Evolutionary conservation across 1,140 invertebrate species (phyloP), one percentile per base, ranked within the genome.

Genomic region (Drosophila subpulchrella): DNA sequence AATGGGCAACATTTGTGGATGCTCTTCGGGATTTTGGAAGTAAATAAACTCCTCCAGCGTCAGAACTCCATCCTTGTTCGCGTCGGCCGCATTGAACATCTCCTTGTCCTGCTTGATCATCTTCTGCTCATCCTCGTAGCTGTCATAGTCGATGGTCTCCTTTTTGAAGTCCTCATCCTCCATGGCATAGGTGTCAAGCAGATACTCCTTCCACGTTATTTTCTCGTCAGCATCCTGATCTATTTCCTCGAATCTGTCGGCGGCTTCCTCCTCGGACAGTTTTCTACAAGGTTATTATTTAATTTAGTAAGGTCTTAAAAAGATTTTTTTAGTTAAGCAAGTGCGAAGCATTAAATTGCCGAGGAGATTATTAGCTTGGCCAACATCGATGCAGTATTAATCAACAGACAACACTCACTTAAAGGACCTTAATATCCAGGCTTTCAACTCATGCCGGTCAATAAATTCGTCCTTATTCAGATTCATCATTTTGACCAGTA

Each of bases 1-100:
- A 55, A 96, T 93, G 24, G 96, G 94, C 79, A 97, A 94, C 98
- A 99, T 99, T 81, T 95, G 94, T 41, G 95, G 95, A 93, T 97
- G 96, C 92, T 99, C 98, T 93, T 99, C 98, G 0, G 98, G 98
- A 93, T 98, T 98, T 41, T 96, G 96, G 91, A 99, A 99, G 8
- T 96, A 95, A 79, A 96, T 93, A 93, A 97, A 99, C 93, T 99
- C 98, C 20, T 95, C 93, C 27, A 94, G 82, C 81, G 96, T 94
- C 32, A 99, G 94, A 48, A 93, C 92, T 4, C 96, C 96, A 93
- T 99, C 97, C 46, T 95, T 94, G 92, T 99, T 95, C 20, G 93
- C 80, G 94, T 99, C 98, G 4, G 98, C 98, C 7, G 95, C 95
- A 56, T 95, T 92, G 93, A 98, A 99, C 92, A 98, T 95, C 50